phyloP scores from a whole-genome alignment of 2,888 invertebrate genomes.

The Meganola albula region DNA sequence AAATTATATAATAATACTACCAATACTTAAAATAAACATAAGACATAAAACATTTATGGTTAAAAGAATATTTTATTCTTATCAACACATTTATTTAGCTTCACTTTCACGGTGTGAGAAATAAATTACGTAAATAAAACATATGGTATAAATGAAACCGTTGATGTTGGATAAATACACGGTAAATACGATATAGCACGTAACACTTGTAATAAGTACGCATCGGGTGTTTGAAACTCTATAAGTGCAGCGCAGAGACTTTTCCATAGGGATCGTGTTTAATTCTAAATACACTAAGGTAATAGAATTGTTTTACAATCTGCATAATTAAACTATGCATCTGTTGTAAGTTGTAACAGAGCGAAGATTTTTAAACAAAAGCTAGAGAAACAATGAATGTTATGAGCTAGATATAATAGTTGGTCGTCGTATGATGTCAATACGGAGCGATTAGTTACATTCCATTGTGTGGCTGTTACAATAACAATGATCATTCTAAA shows the following conservation, averaged over 20 bases:
- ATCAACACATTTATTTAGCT: slow-evolving; percentile 12
- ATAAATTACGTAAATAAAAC: slow-evolving; percentile 23
- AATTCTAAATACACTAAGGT: background rate
- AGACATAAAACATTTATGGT: no score
- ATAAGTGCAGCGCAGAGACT: slow-evolving; percentile 35
- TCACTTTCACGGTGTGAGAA: slow-evolving; percentile 11
- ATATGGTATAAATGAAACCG: no score
- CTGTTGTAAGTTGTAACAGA: slow-evolving; percentile 10
- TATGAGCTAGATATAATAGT: slow-evolving; percentile 21
- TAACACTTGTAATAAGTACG: slow-evolving; percentile 42
- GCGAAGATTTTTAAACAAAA: slow-evolving; percentile 30
- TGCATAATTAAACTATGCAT: slow-evolving; percentile 4
- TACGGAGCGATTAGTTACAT: slow-evolving; percentile 14
- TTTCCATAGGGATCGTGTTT: background rate
- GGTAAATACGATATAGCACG: slow-evolving; percentile 29
- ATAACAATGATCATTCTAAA: slow-evolving; percentile 8
- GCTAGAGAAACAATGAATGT: slow-evolving; percentile 24
- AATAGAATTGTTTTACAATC: slow-evolving; percentile 22
- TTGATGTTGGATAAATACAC: no score
- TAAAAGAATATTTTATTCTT: slow-evolving; percentile 14
- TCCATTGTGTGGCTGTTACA: slow-evolving; percentile 12
- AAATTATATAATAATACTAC: no score
- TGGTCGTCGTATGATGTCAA: slow-evolving; percentile 14
- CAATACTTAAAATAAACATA: no score
- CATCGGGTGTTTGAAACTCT: slow-evolving; percentile 40